Conservation (phyloP, 1,140 invertebrate genomes). For the Phortica variegata region DNA sequence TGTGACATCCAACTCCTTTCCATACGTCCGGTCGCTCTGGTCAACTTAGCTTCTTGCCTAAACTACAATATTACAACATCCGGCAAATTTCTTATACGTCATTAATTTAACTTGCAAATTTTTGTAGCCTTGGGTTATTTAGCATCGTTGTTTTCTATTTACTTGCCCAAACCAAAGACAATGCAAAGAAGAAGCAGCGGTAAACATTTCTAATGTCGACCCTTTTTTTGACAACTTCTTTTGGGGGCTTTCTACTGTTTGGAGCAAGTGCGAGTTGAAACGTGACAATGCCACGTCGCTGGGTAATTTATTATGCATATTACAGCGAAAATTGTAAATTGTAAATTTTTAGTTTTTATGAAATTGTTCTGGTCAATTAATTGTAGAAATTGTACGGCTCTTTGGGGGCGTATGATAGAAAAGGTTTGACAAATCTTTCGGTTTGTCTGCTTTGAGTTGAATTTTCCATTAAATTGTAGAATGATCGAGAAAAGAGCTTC, state of each 20-base stretch:
- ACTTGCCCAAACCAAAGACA: no score
- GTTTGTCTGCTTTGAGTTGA: no score
- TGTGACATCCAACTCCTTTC: no score
- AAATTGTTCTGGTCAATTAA: conserved; percentile 55
- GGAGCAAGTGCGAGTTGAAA: conserved; percentile 12
- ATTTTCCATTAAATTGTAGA: no score
- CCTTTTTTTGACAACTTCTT: conserved; percentile 35
- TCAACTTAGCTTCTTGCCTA: no score
- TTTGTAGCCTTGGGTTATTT: conserved; percentile 34
- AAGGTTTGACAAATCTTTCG: no score
- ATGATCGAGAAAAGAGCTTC: no score
- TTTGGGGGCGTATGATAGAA: conserved; percentile 5
- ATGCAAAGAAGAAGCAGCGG: no score
- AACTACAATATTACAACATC: neutral
- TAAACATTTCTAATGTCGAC: conserved; percentile 19
- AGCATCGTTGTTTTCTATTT: neutral
- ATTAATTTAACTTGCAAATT: conserved; percentile 47
- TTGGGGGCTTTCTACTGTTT: neutral
- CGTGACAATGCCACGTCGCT: conserved; percentile 30
- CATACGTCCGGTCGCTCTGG: no score
- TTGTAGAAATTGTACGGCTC: conserved; percentile 29
- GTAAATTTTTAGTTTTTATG: conserved; percentile 44
- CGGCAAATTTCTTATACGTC: conserved; percentile 36
- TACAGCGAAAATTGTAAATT: conserved; percentile 26
- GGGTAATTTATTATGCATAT: conserved; percentile 39